Evolutionary conservation across 1,140 invertebrate species (phyloP).

Genomic region (Dendrolimus punctatus): DNA sequence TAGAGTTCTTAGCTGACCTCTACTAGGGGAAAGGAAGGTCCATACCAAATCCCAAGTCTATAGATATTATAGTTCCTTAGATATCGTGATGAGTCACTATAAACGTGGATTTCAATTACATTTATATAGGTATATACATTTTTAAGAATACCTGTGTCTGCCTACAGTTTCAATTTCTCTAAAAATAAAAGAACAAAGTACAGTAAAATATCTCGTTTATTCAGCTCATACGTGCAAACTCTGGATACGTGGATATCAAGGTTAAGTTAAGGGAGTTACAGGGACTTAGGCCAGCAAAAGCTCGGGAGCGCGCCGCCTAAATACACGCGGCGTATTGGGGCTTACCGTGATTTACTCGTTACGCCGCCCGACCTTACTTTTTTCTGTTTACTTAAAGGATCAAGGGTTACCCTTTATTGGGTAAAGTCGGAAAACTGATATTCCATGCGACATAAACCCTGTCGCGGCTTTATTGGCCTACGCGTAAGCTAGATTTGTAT

Average conservation of each 20-base stretch:
- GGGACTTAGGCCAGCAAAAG: slow-evolving; percentile 37
- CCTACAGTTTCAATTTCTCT: too few species aligned
- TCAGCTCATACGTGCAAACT: slow-evolving; percentile 19
- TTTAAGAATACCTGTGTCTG: too few species aligned
- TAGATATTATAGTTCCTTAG: too few species aligned
- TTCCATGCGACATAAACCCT: slow-evolving; percentile 45
- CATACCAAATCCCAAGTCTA: too few species aligned
- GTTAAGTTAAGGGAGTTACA: slow-evolving; percentile 55
- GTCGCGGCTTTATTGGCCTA: slow-evolving; percentile 29
- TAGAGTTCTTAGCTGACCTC: too few species aligned
- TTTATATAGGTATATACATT: too few species aligned
- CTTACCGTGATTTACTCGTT: slow-evolving; percentile 66
- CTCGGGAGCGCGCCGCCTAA: slow-evolving; percentile 24
- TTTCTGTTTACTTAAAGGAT: slow-evolving; percentile 69
- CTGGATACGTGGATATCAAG: slow-evolving; percentile 33
- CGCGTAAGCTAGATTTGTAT: slow-evolving; percentile 31
- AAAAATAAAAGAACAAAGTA: too few species aligned
- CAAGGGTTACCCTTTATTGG: slow-evolving; percentile 66
- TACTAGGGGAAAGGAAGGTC: too few species aligned
- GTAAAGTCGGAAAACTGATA: slow-evolving; percentile 63
- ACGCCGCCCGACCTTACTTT: slow-evolving; percentile 50
- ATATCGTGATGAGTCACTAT: too few species aligned
- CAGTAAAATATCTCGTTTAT: slow-evolving; percentile 25
- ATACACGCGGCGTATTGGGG: slow-evolving; percentile 31
- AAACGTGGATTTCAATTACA: too few species aligned